Evolutionary conservation across 2,113 vertebrate genomes (phyloP).

Genomic region (Lamprologus callipterus): DNA sequence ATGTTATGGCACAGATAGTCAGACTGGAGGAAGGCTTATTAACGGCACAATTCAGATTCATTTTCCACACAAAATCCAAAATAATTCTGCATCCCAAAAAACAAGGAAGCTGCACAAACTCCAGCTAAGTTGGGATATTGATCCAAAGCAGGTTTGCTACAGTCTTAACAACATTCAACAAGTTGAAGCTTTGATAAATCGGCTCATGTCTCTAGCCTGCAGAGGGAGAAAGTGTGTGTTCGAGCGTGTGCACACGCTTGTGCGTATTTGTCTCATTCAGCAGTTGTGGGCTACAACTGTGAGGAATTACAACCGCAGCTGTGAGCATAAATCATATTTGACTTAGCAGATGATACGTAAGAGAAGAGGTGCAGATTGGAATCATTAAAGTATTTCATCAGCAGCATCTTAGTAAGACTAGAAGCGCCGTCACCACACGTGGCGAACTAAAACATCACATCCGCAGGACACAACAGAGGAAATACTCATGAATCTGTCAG

Average conservation of each 20-base stretch:
- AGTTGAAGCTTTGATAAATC: background rate
- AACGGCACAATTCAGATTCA: background rate
- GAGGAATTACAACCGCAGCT: background rate
- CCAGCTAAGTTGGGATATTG: background rate
- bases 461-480: background rate
- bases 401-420: background rate
- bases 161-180: background rate
- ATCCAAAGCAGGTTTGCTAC: background rate
- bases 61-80: background rate
- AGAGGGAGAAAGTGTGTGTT: background rate
- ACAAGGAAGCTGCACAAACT: background rate
- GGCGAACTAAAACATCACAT: background rate
- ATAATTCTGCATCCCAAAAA: background rate
- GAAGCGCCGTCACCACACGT: background rate
- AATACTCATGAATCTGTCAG: background rate
- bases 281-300: background rate
- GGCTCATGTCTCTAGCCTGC: background rate
- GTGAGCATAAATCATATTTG: background rate
- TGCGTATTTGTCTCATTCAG: background rate
- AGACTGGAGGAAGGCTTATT: background rate
- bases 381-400: background rate
- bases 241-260: too few species aligned
- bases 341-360: background rate
- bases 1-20: too few species aligned
- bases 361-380: background rate